Evolutionary conservation across 2,113 vertebrate genomes (phyloP).

Genomic region (Xiphophorus couchianus): DNA sequence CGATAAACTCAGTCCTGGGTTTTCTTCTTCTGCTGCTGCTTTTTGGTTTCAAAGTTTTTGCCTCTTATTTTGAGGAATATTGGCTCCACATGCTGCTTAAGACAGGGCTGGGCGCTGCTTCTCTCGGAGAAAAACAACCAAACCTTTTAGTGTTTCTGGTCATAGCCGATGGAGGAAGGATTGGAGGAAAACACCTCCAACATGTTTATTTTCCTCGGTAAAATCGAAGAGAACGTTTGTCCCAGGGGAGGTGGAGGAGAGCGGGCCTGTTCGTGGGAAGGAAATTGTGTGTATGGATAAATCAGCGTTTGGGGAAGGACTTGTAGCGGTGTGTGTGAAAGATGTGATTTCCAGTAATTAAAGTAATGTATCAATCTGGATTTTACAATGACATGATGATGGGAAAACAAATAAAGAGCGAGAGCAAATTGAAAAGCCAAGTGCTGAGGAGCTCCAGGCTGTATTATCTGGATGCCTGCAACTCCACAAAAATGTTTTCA

Average conservation of each 20-base stretch:
- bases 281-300: constrained; percentile 33
- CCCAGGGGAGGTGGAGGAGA: constrained; percentile 20
- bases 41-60: constrained; percentile 8
- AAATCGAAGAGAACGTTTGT: constrained; percentile 33
- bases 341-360: constrained; percentile 41
- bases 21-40: neutral
- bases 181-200: constrained; percentile 2
- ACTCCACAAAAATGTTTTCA: neutral
- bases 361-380: constrained; percentile 20
- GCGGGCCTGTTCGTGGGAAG: constrained; percentile 16
- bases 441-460: neutral
- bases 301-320: constrained; percentile 8
- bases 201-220: constrained; percentile 21
- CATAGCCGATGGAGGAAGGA: constrained; percentile 50
- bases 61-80: constrained; percentile 18
- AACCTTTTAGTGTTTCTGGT: constrained; percentile 39
- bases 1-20: neutral
- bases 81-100: constrained; percentile 4
- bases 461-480: neutral
- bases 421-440: neutral
- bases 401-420: constrained; percentile 7
- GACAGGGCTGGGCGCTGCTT: constrained; percentile 2
- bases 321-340: constrained; percentile 14
- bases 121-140: constrained; percentile 17
- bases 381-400: constrained; percentile 7